These are phyloP conservation scores for Phrynocephalus versicolor DNA, from an alignment of 2,113 vertebrate genomes.

Conservation along the genomic window DNA sequence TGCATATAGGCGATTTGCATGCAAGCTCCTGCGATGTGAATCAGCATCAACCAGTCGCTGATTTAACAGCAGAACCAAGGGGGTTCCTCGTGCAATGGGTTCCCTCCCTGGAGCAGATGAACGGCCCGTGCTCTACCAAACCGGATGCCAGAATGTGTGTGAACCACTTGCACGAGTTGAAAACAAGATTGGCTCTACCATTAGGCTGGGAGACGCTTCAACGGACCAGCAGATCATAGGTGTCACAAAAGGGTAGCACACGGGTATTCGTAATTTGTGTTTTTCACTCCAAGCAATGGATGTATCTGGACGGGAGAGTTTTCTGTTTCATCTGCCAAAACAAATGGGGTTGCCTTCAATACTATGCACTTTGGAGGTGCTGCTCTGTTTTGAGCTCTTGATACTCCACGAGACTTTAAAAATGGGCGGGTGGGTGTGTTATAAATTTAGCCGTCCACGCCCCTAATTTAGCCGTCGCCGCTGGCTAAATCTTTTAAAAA, in stretches of 20 bases:
- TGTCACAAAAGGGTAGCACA: neutral
- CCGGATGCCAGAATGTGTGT: neutral
- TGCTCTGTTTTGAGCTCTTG: neutral
- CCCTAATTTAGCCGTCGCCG: no score
- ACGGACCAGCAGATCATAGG: neutral
- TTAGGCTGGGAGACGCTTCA: neutral
- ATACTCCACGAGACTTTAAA: no score
- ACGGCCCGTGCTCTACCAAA: no score
- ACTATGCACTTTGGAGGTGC: neutral
- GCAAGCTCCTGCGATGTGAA: neutral
- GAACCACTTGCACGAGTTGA: neutral
- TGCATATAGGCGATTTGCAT: no score
- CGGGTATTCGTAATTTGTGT: neutral
- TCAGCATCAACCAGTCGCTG: neutral
- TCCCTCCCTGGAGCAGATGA: no score
- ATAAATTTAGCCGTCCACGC: neutral
- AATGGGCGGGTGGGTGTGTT: no score
- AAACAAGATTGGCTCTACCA: neutral
- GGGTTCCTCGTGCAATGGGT: no score
- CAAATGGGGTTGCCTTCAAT: neutral
- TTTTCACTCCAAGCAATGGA: neutral
- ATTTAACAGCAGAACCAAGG: neutral
- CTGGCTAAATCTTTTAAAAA: neutral
- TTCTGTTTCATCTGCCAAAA: neutral
- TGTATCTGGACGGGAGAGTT: neutral